Percentiles rank a stretch among this genome's conserved stretches.
phyloP scores from a whole-genome alignment of 2,797 vertebrate species.

The Ambastaia sidthimunki region DNA sequence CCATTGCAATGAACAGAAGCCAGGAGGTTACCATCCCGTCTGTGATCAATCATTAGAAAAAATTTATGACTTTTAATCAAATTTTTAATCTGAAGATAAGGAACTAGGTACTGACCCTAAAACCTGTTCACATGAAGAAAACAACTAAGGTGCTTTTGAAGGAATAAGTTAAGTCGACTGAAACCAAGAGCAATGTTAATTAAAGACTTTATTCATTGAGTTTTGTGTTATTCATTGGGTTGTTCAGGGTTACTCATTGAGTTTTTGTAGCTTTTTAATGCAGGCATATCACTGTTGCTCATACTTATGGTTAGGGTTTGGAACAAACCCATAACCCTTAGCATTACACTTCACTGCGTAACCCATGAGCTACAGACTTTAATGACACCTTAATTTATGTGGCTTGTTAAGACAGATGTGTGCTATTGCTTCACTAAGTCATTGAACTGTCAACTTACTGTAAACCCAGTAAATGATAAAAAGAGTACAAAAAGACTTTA shows the following conservation, averaged over 20 bases:
- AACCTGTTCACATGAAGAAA: background rate
- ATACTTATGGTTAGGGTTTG: background rate
- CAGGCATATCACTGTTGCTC: background rate
- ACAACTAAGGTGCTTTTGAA: background rate
- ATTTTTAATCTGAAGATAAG: background rate
- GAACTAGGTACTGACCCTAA: background rate
- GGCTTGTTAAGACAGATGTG: background rate
- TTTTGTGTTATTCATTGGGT: background rate
- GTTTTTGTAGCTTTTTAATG: background rate
- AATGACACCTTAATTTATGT: background rate
- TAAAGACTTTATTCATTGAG: background rate
- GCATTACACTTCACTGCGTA: background rate
- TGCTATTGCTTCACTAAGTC: too few relatives aligned
- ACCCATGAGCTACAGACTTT: background rate
- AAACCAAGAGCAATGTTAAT: constrained; percentile 51
- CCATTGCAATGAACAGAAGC: constrained; percentile 6
- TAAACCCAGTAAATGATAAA: background rate
- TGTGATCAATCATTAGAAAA: background rate
- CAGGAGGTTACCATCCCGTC: background rate
- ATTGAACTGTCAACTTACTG: too few relatives aligned
- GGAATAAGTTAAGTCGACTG: constrained; percentile 27
- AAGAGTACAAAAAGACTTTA: background rate
- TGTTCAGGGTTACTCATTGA: background rate
- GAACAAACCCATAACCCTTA: background rate
- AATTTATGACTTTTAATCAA: background rate